Evolutionary conservation across 2,797 vertebrate species (phyloP).

Genomic region (Onychomys leucogaster): DNA sequence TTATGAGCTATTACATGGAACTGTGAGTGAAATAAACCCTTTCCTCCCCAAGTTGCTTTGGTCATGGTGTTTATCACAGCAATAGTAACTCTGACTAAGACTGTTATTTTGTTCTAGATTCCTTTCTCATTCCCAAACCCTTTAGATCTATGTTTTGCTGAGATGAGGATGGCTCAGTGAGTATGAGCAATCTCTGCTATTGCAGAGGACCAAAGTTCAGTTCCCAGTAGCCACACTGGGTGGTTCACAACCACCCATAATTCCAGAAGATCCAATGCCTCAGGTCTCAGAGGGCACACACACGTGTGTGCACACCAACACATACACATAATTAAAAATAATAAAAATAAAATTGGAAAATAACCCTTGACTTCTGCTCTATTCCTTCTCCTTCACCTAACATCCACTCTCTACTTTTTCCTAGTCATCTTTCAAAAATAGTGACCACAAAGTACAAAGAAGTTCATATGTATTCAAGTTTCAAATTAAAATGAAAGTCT

Average conservation of each 20-base stretch:
- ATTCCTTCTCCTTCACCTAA: constrained; percentile 20
- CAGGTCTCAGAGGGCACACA: neutral
- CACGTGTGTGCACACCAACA: neutral
- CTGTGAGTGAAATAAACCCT: neutral
- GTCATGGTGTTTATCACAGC: neutral
- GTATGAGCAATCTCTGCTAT: neutral
- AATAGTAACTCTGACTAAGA: neutral
- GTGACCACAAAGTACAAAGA: neutral
- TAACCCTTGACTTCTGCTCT: neutral
- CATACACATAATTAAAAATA: neutral
- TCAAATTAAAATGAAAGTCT: constrained; percentile 11
- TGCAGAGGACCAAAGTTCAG: neutral
- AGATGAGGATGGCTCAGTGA: neutral
- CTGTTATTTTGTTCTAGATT: neutral
- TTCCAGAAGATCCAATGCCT: neutral
- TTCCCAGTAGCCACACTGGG: neutral
- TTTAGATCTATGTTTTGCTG: neutral
- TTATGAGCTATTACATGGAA: neutral
- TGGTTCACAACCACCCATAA: neutral
- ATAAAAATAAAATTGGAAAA: neutral
- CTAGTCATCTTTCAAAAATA: constrained; percentile 4
- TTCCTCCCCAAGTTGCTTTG: neutral
- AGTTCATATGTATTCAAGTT: neutral
- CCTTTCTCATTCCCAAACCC: neutral
- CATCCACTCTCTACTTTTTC: neutral